A percentile compares a stretch with the other conserved stretches of the same genome.
Conservation (phyloP, 2,113 vertebrate species). For the Scytalopus superciliaris region DNA sequence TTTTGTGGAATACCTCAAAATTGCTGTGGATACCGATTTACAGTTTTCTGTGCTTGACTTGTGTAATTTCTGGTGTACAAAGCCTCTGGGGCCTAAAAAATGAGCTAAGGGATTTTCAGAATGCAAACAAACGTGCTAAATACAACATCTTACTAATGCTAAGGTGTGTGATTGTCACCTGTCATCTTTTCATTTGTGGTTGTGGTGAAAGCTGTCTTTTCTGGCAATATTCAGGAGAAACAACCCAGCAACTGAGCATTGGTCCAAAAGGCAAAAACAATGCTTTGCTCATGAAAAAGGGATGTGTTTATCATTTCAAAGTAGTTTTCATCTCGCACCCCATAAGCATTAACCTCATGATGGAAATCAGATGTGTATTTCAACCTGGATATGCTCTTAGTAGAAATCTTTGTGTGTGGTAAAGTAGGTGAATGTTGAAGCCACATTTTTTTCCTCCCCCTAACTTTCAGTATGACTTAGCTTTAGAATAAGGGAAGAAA, state of each 20-base stretch:
- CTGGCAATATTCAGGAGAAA: not conserved
- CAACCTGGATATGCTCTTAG: conserved; percentile 44
- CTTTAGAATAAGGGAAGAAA: conserved; percentile 30
- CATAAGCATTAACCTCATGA: conserved; percentile 31
- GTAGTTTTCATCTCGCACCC: not conserved
- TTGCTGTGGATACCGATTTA: not conserved
- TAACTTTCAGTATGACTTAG: conserved; percentile 18
- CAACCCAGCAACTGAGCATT: not conserved
- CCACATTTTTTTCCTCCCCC: not conserved
- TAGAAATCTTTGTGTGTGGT: conserved; percentile 50
- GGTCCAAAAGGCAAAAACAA: conserved; percentile 21
- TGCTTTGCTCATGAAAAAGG: not conserved
- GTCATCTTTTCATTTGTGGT: not conserved
- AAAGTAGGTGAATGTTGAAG: conserved; percentile 59
- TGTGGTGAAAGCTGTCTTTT: not conserved
- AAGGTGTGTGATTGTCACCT: not conserved
- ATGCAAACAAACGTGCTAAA: not conserved
- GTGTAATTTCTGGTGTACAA: conserved; percentile 62
- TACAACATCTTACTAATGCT: not conserved
- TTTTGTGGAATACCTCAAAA: conserved; percentile 53
- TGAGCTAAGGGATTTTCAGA: not conserved
- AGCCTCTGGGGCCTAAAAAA: conserved; percentile 12
- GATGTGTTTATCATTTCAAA: not conserved
- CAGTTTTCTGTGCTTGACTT: conserved; percentile 20
- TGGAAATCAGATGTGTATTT: conserved; percentile 20